Evolutionary conservation across 2,113 vertebrate species (phyloP), one percentile per base, ranked within the genome.

Genomic region (Mesembrinibis cayennensis): DNA sequence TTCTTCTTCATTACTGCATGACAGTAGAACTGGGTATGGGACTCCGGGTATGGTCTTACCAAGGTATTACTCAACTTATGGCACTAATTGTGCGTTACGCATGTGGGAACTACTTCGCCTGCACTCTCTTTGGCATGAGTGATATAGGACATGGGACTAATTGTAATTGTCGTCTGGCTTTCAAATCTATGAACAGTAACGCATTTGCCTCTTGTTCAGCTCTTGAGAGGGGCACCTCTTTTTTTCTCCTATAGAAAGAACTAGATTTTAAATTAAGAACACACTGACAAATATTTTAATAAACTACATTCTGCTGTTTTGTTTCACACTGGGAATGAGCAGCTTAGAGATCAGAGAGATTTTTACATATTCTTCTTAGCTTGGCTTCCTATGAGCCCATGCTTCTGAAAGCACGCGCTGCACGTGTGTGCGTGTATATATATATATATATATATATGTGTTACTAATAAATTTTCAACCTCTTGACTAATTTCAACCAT

Each of bases 401-500:
- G 72, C 32, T 78, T 81, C 65, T 82, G 55, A 77, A 89, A 78
- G 89, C 89, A 90, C 2, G 2, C 0, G 1, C 59, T 74, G 77
- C 69, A 80, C 0, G 2, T 81, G 83, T 70, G 67, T 36, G 55
- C 2, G 1, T 45, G 27, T 40, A 44, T 45, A 25, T 45, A 40
- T 34, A 1, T 53, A 25, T 40, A 44, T 45, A 25, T 49, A 38
- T 34, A 49, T 61, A 7, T 65, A n/a, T 61, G 45, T 91, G 80
- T 71, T 67, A 74, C 50, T 67, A 73, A 84, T 71, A 81, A 50
- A 63, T 69, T 79, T 77, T 82, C 87, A 90, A 22, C 21, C 45
- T 78, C 86, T 69, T 90, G 49, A 56, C 53, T 95, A 77, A 86
- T 93, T 90, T 93, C 93, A 92, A 77, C 53, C 47, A 59, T 84